Base-by-base conservation (phyloP, 1,140 invertebrate genomes). In the Spodoptera frugiperda region DNA sequence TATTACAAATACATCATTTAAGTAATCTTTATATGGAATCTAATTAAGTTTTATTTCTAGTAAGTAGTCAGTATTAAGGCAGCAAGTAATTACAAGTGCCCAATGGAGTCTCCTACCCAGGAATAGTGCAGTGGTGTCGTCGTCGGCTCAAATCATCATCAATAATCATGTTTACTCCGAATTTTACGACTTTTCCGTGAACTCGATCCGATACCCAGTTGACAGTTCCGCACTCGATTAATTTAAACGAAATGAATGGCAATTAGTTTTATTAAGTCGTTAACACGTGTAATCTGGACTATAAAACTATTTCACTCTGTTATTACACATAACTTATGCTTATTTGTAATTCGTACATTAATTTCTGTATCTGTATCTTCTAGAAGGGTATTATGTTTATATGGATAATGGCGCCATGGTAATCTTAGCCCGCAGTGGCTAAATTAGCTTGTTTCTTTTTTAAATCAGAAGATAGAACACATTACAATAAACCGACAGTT, bases 231-330 rank as follows among this genome's bases (percentile, higher is more conserved):
- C 11, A n/a, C 30, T 33, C 39, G 10, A 14, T 46, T 15, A 65
- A 21, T 25, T 17, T 19, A 2, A 14, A 65, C 39, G 15, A 19
- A 65, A 65, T 48, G 61, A 65, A 48, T 65, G 46, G 21, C 44
- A 65, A 65, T 65, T 65, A 65, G 12, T 25, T 65, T 65, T 65
- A 65, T 65, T 46, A 48, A 49, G 21, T 65, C 61, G 44, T 65
- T 65, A 65, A 65, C 44, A 65, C 44, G 14, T 48, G 61, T 65
- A 48, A 65, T 65, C 61, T 65, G 44, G 44, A 65, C 61, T 65
- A 49, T 65, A 48, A 65, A 65, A 44, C 19, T 65, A 65, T 49
- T 65, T 48, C 15, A 17, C 12, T 14, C 11, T n/a, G 25, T 25
- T 25, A 25, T 25, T 25, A 25, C 25, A 25, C 25, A 25, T 25